These are phyloP conservation scores for Nebria ingens DNA, from an alignment of 1,140 invertebrate genomes.

Conservation along the genomic window DNA sequence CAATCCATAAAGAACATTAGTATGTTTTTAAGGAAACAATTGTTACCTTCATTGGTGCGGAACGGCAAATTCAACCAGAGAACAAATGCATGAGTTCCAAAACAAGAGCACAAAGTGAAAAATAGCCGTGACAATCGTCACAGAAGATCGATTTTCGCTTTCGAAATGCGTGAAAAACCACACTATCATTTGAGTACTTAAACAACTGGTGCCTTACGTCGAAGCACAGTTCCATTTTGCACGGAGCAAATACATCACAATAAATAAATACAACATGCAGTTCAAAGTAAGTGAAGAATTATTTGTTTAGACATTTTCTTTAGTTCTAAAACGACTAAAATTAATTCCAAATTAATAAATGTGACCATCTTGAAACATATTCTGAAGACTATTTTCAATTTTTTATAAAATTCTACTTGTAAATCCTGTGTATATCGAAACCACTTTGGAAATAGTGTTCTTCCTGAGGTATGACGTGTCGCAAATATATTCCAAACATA, in stretches of 20 bases:
- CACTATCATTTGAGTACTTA: background rate
- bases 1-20: too few relatives aligned
- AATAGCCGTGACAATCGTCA: slow-evolving; percentile 4
- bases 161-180: background rate
- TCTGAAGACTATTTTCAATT: too few relatives aligned
- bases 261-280: slow-evolving; percentile 2
- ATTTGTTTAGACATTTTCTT: background rate
- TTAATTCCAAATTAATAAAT: background rate
- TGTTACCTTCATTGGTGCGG: background rate
- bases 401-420: too few relatives aligned
- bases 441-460: too few relatives aligned
- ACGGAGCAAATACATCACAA: background rate
- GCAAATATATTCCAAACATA: too few relatives aligned
- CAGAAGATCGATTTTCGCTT: background rate
- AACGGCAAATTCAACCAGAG: background rate
- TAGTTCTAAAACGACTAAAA: background rate
- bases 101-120: background rate
- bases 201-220: background rate
- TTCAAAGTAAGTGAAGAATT: background rate
- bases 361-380: background rate
- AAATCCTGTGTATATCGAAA: too few relatives aligned
- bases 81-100: background rate
- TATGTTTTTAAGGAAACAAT: too few relatives aligned
- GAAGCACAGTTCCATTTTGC: background rate
- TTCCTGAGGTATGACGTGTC: too few relatives aligned